Evolutionary conservation across 2,113 vertebrate species (phyloP), one percentile per base, ranked within the genome.

Genomic region (Ammospiza caudacuta): DNA sequence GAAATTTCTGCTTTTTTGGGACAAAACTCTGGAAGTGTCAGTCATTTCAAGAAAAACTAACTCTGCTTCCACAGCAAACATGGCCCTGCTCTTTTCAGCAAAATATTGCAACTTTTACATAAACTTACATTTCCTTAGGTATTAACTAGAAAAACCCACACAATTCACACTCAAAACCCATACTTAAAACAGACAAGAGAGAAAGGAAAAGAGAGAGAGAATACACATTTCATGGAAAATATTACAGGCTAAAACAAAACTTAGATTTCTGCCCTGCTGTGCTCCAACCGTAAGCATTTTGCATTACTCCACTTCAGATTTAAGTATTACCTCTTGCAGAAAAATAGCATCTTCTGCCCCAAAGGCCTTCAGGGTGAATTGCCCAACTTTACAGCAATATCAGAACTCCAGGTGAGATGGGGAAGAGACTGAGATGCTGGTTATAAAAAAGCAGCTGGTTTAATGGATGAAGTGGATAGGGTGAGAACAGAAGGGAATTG

Each of bases 401-500:
- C 96, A 97, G 95, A 96, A 93, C 95, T 96, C 95, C 95, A 89
- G 74, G 67, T 37, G 83, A 93, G 90, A 54, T 35, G 41, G 79
- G 92, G 72, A 94, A 78, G 85, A 96, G 72, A 35, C 31, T 10
- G 52, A 80, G 76, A 49, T 4, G 54, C n/a, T 84, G 86, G 49
- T 73, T 96, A 75, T 89, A 92, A 69, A 79, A 82, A 87, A 91
- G 76, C 93, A 95, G 83, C 90, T 93, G 44, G 41, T 89, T 96
- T 87, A 89, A 92, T 29, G 37, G 37, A 22, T 70, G 83, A 87
- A 68, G 54, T 93, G 44, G 8, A 59, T 46, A 89, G 94, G 94
- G 93, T 95, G 95, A 97, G 95, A 96, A 94, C 94, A 96, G 95
- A 96, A 96, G 96, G 96, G 93, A 97, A 95, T 94, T 7, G 49